Conservation (phyloP, 1,140 invertebrate genomes). For the Papilio polyxenes region DNA sequence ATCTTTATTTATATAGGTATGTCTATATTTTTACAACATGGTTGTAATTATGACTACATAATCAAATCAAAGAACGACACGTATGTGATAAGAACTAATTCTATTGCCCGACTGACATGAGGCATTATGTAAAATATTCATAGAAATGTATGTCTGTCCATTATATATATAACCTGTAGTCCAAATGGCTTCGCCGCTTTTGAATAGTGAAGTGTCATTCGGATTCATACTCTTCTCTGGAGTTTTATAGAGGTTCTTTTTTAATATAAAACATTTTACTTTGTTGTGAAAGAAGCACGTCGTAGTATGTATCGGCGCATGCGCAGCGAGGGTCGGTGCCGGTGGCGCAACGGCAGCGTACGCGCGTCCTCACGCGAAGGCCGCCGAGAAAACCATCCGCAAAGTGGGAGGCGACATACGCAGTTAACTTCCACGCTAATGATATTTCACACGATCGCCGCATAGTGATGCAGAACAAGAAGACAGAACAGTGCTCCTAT, state of each 20-base stretch:
- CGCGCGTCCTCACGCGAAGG: constrained; percentile 50
- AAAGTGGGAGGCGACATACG: constrained; percentile 2
- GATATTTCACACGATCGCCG: neutral
- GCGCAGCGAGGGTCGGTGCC: constrained; percentile 36
- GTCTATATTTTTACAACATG: too few relatives aligned
- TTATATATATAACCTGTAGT: too few relatives aligned
- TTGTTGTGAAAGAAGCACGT: neutral
- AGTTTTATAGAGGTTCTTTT: neutral
- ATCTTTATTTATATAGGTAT: too few relatives aligned
- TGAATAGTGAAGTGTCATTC: neutral
- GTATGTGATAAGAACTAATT: too few relatives aligned
- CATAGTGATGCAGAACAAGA: neutral
- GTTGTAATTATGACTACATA: too few relatives aligned
- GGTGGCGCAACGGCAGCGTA: constrained; percentile 49
- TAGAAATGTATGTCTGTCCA: neutral
- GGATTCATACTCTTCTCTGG: neutral
- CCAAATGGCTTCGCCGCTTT: neutral
- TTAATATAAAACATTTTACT: neutral
- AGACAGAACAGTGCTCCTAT: neutral
- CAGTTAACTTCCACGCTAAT: constrained; percentile 14
- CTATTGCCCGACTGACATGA: neutral
- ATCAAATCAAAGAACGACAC: too few relatives aligned
- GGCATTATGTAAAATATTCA: neutral
- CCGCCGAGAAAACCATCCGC: constrained; percentile 36
- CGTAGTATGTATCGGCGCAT: neutral